Evolutionary conservation across 1,140 invertebrate species (phyloP), one percentile per base, ranked within the genome.

Genomic region (Brachionus plicatilis): DNA sequence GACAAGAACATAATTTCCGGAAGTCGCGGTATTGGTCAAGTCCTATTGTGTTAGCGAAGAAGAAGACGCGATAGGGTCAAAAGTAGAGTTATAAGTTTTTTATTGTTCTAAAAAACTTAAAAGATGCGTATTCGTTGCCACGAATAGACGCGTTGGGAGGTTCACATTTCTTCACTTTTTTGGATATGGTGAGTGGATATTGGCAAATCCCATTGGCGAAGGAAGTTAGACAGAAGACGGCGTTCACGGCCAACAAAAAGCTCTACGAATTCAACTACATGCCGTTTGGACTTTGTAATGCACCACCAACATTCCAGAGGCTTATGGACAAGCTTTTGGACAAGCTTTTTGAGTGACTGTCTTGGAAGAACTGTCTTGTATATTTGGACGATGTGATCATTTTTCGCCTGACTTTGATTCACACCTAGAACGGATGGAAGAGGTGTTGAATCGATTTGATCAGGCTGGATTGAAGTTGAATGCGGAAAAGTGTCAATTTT

Each of bases 231-330:
- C 29, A 68, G 53, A 78, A 84, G 37, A 85, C 85, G 9, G 83
- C 85, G 17, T 85, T 85, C 50, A 70, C 47, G 0, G 33, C 82
- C 0, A 12, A 65, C 9, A n/a, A 20, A 7, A 75, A 75, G 11
- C 27, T 84, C 8, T 85, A 60, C 41, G 60, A 84, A 66, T 75
- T 72, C 56, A 60, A 33, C 29, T n/a, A 14, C 65, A 82, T 85
- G 53, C 76, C 85, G 84, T n/a, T 86, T 87, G 56, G 86, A 85
- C 14, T 87, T 7, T 56, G 11, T 0, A 85, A 85, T 80, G 85
- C 84, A 20, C 65, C 76, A 11, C 50, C 89, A 1, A 90, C 88
- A 0, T 89, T 89, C 84, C 87, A 88, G 75, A 27, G 88, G 37
- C 79, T 88, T 14, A 87, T 89, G 76, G 87, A 88, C 47, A 72